Conservation (phyloP, 2,113 vertebrate genomes). For the Coryphaenoides rupestris region DNA sequence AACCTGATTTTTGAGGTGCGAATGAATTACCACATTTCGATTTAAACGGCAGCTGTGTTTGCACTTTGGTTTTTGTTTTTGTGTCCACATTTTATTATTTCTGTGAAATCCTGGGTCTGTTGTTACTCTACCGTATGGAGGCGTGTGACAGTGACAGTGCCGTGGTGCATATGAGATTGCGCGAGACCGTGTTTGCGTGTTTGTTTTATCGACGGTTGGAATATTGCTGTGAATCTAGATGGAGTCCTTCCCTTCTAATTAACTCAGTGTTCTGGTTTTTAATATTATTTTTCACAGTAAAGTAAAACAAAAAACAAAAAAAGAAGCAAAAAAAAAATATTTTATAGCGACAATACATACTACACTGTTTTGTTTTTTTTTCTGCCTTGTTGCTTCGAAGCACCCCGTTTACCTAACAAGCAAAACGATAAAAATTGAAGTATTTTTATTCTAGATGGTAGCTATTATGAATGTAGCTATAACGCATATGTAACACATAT, state of each 20-base stretch:
- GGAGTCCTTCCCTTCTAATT: conserved; percentile 54
- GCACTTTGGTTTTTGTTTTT: conserved; percentile 79
- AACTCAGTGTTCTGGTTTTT: conserved; percentile 58
- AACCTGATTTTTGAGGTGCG: conserved; percentile 54
- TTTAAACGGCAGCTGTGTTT: conserved; percentile 70
- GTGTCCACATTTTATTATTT: conserved; percentile 75
- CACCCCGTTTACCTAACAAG: conserved; percentile 52
- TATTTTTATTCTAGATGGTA: conserved; percentile 39
- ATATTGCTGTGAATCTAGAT: conserved; percentile 74
- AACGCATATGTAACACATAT: conserved; percentile 32
- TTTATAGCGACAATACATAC: background rate
- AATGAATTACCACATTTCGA: conserved; percentile 68
- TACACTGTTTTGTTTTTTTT: conserved; percentile 3
- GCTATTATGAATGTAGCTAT: conserved; percentile 58
- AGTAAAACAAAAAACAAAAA: conserved; percentile 7
- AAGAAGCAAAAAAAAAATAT: too few species aligned
- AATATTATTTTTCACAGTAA: conserved; percentile 36
- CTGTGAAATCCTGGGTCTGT: conserved; percentile 76
- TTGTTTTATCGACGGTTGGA: conserved; percentile 63
- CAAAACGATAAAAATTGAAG: conserved; percentile 19
- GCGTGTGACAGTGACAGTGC: conserved; percentile 60
- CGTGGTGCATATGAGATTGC: conserved; percentile 58
- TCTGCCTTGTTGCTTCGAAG: conserved; percentile 58
- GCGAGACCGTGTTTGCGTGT: conserved; percentile 54
- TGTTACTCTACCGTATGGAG: conserved; percentile 63